phyloP scores from a whole-genome alignment of 2,888 invertebrate genomes.

The Oscheius sp. region DNA sequence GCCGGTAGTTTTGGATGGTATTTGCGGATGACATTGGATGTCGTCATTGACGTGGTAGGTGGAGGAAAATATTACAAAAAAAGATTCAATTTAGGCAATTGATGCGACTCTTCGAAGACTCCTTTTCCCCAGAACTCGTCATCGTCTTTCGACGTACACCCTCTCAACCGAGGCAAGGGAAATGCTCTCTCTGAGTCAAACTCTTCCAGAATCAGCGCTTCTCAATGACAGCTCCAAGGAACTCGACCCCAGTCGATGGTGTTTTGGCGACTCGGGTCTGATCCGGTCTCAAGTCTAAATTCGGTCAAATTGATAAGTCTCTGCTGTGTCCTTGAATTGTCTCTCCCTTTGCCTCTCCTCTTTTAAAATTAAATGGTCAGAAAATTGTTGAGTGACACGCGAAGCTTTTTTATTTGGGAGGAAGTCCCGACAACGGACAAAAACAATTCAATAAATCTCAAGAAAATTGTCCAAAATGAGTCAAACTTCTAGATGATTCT shows the following conservation, averaged over 20 bases:
- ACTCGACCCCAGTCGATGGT: neutral
- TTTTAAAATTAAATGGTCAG: neutral
- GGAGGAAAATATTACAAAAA: too few relatives aligned
- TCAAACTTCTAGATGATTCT: too few relatives aligned
- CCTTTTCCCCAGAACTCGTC: neutral
- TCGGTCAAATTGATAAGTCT: neutral
- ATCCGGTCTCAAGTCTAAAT: slow-evolving; percentile 1
- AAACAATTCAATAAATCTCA: too few relatives aligned
- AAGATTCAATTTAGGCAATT: slow-evolving; percentile 3
- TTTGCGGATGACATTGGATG: slow-evolving; percentile 20
- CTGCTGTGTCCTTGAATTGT: neutral
- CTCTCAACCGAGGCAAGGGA: slow-evolving; percentile 1
- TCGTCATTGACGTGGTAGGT: slow-evolving; percentile 26
- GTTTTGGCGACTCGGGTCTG: slow-evolving; percentile 1
- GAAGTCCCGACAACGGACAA: too few relatives aligned
- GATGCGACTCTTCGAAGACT: slow-evolving; percentile 16
- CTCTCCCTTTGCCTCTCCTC: neutral
- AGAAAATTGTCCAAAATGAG: too few relatives aligned
- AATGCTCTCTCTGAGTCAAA: neutral
- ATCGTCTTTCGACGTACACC: slow-evolving; percentile 14
- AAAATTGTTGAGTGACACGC: too few relatives aligned
- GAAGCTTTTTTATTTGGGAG: too few relatives aligned
- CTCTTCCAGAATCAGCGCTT: slow-evolving; percentile 2
- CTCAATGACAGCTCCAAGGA: slow-evolving; percentile 9
- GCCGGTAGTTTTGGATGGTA: slow-evolving; percentile 18